Base-by-base conservation (phyloP, 1,140 invertebrate genomes). In the Aphelinus atriplicis region DNA sequence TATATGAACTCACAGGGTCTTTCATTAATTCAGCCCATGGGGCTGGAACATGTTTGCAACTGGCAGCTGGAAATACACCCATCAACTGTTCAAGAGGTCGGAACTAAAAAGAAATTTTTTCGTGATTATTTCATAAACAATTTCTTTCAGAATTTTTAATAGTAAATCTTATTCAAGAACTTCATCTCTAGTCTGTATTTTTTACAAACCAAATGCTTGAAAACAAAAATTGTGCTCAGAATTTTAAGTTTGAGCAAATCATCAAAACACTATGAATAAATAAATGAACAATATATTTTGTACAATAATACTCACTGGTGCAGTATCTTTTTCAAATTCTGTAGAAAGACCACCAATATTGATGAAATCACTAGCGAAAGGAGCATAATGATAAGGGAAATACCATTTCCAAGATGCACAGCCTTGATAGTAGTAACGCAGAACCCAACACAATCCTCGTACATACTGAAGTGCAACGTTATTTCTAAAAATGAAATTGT, bases 351-450 rank as follows among this genome's bases (percentile, higher is more conserved):
- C 93, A 65, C 91, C 92, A 56, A 99, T 95, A 83, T 98, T 96
- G 45, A 96, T 90, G 88, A 99, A 99, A 89, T 99, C 98, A 2
- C 97, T 99, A 3, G 98, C 98, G 90, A 99, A 99, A n/a, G 98
- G 98, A 2, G 98, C 98, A 90, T 99, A 99, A 88, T 99, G 98
- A 86, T 98, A 99, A 0, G 98, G 98, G 88, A 97, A 99, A 89
- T 98, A 99, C 98, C 98, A 99, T 87, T 98, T 96, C 98, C 98
- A 99, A 2, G 97, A 98, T 43, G 97, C 95, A 89, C 98, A 99
- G 60, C 98, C 98, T 92, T 99, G 98, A 90, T 99, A 99, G 88
- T 99, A 99, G 88, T 99, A 99, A 73, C 94, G 92, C 10, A 99
- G 89, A 5, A 99, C 98, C 98, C 98, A 99, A 88, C 97, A 98